phyloP scores from a whole-genome alignment of 2,888 invertebrate species.

The Melinaea marsaeus region DNA sequence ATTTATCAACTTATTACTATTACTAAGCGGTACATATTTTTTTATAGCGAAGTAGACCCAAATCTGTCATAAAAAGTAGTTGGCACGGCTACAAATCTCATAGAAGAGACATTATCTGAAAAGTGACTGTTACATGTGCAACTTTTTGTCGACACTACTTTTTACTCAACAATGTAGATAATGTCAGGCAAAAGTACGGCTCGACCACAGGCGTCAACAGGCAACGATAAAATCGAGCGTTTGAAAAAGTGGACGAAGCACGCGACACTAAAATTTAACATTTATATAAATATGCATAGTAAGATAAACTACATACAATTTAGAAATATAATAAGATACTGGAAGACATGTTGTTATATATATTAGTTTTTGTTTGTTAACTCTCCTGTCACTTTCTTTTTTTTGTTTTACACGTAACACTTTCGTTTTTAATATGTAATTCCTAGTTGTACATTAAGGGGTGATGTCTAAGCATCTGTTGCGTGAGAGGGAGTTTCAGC shows the following conservation, averaged over 20 bases:
- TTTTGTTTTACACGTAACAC: background rate
- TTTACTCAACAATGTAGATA: conserved; percentile 3
- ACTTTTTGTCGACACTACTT: conserved; percentile 3
- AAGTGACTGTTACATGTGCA: conserved; percentile 3
- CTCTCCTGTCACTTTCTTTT: background rate
- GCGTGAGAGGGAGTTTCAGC: conserved; percentile 12
- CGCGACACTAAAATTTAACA: conserved; percentile 27
- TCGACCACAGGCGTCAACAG: conserved; percentile 23
- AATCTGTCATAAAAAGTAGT: too few species aligned
- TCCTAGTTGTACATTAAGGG: background rate
- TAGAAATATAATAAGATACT: background rate
- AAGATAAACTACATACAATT: conserved; percentile 15
- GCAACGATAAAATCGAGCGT: conserved; percentile 26
- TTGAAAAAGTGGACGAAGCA: conserved; percentile 31
- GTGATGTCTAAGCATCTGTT: conserved; percentile 13
- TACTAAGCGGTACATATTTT: too few species aligned
- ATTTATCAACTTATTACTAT: too few species aligned
- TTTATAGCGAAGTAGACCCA: too few species aligned
- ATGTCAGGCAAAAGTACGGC: conserved; percentile 9
- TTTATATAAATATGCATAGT: conserved; percentile 18
- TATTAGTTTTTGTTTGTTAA: background rate
- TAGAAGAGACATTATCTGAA: background rate
- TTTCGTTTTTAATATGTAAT: background rate
- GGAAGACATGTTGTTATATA: too few species aligned
- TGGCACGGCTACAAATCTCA: too few species aligned